phyloP scores from a whole-genome alignment of 2,113 vertebrate genomes.

The Carassius gibelio region DNA sequence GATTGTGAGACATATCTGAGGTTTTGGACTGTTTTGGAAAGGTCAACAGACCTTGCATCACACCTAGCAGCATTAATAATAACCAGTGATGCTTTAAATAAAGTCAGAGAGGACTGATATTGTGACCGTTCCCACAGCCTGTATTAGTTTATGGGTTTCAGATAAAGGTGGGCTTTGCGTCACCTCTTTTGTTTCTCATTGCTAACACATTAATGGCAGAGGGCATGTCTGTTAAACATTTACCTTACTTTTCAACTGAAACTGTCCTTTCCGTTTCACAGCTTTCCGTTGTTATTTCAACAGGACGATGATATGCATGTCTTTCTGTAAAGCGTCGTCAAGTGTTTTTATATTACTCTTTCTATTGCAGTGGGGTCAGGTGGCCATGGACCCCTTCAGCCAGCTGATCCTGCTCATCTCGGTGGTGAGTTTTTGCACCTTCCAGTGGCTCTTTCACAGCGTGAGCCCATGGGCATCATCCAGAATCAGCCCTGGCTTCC shows the following conservation, averaged over 20 bases:
- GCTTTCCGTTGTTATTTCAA: neutral
- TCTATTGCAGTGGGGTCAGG: conserved; percentile 64
- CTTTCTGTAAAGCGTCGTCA: neutral
- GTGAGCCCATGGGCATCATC: conserved; percentile 87
- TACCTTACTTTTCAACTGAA: conserved; percentile 15
- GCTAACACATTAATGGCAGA: neutral
- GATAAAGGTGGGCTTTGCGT: neutral
- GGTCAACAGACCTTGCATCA: conserved; percentile 15
- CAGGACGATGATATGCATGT: neutral
- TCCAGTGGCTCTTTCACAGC: conserved; percentile 90
- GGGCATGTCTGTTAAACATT: conserved; percentile 56
- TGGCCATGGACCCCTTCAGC: conserved; percentile 86
- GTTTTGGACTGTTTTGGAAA: conserved; percentile 11
- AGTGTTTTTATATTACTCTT: neutral
- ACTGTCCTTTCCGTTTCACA: neutral
- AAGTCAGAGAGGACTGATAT: neutral
- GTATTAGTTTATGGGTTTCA: neutral
- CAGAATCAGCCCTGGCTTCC: conserved; percentile 83
- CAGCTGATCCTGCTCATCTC: conserved; percentile 76
- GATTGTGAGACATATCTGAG: neutral
- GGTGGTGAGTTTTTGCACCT: conserved; percentile 84
- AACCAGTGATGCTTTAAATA: conserved; percentile 42
- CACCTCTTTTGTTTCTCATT: neutral
- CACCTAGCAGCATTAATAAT: neutral
- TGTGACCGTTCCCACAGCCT: neutral